Evolutionary conservation across 2,113 vertebrate genomes (phyloP), one percentile per base, ranked within the genome.

Genomic region (Centropus bengalensis): DNA sequence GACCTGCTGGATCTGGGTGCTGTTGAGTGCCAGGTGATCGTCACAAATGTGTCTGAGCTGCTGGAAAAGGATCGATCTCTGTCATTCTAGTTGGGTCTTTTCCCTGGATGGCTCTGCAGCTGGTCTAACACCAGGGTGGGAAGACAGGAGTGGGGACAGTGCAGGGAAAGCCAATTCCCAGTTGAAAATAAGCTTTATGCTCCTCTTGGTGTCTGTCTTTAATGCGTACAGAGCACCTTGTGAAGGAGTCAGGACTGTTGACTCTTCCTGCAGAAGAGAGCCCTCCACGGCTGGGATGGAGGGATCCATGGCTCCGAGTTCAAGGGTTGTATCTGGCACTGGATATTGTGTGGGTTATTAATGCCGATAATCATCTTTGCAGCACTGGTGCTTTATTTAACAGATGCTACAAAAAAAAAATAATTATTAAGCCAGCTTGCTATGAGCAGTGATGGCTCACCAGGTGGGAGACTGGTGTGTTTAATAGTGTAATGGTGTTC

Each of bases 321-420:
- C 55, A 47, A 78, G 40, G 54, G 55, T 55, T 82, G 26, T 54
- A 36, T 91, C 45, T 64, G 60, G 26, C 33, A 52, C 30, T 55
- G 36, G 80, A n/a, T 87, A 21, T 85, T 79, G 42, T 58, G 36
- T 60, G 52, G 28, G 49, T 93, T 90, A 45, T 81, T 90, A 59
- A 54, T 81, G 44, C 32, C 19, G 78, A 14, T 81, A 86, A 55
- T 92, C 32, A 71, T 51, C 38, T 83, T 62, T 62, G 24, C 32
- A 58, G 51, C 30, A 4, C 9, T 69, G 49, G 63, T 70, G 8
- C 30, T 89, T 86, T 86, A 38, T 86, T 82, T 92, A 92, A 67
- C 68, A 82, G 85, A 63, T 91, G n/a, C 19, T 76, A 51, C 49
- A 30, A 59, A 58, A 54, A 69, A 64, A 71, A 59, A 19, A 26